These are phyloP conservation scores for Sebastes schlegelii DNA, from an alignment of 2,113 vertebrate species.

Conservation along the genomic window DNA sequence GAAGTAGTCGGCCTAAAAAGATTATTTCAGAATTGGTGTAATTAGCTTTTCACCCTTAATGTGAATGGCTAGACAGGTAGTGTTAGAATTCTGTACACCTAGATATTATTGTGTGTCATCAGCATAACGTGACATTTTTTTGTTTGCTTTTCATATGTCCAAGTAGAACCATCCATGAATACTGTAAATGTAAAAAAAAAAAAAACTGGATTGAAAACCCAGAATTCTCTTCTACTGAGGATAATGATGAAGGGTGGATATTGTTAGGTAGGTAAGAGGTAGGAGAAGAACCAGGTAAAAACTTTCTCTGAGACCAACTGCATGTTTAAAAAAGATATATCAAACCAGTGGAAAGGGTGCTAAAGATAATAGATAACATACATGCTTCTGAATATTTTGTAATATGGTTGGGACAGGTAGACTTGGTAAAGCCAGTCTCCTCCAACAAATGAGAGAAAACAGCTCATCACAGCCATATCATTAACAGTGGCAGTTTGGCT, in stretches of 20 bases:
- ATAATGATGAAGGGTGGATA: background rate
- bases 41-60: slow-evolving; percentile 34
- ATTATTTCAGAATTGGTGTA: slow-evolving; percentile 19
- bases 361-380: slow-evolving; percentile 10
- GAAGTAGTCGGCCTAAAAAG: background rate
- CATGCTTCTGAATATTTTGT: slow-evolving; percentile 2
- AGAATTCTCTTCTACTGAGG: background rate
- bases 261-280: background rate
- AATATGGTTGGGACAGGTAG: background rate
- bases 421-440: slow-evolving; percentile 21
- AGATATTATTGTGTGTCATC: slow-evolving; percentile 16
- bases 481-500: slow-evolving; percentile 43
- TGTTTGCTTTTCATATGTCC: background rate
- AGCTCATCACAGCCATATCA: slow-evolving; percentile 34
- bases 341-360: background rate
- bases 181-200: background rate
- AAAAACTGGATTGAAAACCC: background rate
- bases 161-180: background rate
- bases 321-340: slow-evolving; percentile 12
- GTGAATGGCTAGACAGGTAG: background rate
- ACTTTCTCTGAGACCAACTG: background rate
- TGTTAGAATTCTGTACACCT: background rate
- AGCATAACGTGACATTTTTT: slow-evolving; percentile 1
- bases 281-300: background rate
- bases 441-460: slow-evolving; percentile 16